These are phyloP conservation scores for Sinhomidia bicolor DNA, from an alignment of 2,888 invertebrate species.

Conservation along the genomic window DNA sequence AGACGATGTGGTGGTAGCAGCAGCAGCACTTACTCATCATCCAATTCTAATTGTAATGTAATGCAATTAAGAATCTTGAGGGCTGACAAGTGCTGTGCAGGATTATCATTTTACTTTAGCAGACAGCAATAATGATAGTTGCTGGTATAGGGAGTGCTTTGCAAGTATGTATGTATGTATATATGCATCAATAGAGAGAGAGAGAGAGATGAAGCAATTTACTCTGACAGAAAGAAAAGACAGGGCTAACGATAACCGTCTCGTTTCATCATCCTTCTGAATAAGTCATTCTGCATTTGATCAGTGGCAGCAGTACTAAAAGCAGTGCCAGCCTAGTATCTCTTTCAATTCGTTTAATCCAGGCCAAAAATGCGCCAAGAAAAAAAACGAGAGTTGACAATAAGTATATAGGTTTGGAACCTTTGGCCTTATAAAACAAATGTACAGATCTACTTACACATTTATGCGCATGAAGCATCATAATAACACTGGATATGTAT, in stretches of 20 bases:
- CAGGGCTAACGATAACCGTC: slow-evolving; percentile 34
- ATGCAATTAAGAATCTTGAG: slow-evolving; percentile 55
- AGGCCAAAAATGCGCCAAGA: slow-evolving; percentile 19
- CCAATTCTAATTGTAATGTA: slow-evolving; percentile 60
- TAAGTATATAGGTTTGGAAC: background rate
- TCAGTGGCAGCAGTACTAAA: background rate
- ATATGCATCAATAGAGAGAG: background rate
- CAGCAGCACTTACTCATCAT: slow-evolving; percentile 41
- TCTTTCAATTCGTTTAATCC: slow-evolving; percentile 21
- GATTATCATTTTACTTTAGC: slow-evolving; percentile 9
- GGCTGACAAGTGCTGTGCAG: slow-evolving; percentile 56
- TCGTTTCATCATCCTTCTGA: background rate
- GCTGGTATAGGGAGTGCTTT: background rate
- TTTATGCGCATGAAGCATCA: background rate
- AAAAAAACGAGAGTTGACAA: slow-evolving; percentile 37
- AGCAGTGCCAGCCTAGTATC: background rate
- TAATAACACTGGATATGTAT: background rate
- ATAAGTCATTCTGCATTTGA: slow-evolving; percentile 39
- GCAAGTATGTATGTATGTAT: background rate
- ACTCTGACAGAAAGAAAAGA: background rate
- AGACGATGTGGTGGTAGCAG: slow-evolving; percentile 29
- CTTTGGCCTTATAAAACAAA: background rate
- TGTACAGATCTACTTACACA: no score
- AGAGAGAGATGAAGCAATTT: no score
- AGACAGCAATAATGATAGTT: slow-evolving; percentile 20